phyloP scores from a whole-genome alignment of 1,140 invertebrate genomes.

The Macrobrachium rosenbergii region DNA sequence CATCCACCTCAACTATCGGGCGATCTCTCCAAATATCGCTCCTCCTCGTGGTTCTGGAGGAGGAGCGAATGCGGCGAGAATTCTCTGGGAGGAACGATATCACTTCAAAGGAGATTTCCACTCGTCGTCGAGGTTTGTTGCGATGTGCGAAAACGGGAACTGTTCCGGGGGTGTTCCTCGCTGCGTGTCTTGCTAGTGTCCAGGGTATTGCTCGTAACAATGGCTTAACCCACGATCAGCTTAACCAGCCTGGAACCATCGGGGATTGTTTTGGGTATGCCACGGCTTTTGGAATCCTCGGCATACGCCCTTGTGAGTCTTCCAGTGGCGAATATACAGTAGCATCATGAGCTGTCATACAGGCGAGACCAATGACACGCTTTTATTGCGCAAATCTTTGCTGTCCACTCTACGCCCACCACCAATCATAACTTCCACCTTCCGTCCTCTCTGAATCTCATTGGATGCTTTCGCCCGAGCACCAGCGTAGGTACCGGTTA shows the following conservation, averaged over 20 bases:
- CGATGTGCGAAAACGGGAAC: not conserved
- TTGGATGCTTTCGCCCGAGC: conserved; percentile 7
- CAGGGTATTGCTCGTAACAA: conserved; percentile 55
- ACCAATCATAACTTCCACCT: conserved; percentile 43
- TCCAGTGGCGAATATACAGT: conserved; percentile 51
- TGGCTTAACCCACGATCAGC: conserved; percentile 43
- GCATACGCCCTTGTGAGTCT: conserved; percentile 32
- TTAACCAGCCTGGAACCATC: not conserved
- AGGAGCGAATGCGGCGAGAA: not conserved
- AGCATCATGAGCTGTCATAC: conserved; percentile 61
- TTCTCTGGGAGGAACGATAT: not conserved
- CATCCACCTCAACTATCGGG: not conserved
- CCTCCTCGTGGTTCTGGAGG: not conserved
- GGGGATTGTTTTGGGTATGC: not conserved
- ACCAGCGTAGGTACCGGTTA: conserved; percentile 37
- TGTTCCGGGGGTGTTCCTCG: conserved; percentile 6
- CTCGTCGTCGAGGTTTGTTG: not conserved
- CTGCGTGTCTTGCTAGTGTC: conserved; percentile 48
- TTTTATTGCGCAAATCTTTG: conserved; percentile 58
- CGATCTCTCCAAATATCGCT: not conserved
- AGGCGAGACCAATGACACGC: conserved; percentile 60
- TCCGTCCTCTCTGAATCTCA: conserved; percentile 1
- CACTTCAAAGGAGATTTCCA: not conserved
- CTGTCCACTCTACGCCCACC: conserved; percentile 33
- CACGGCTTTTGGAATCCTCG: not conserved